Evolutionary conservation across 2,797 vertebrate genomes (phyloP), one percentile per base, ranked within the genome.

Genomic region (Euthynnus affinis): DNA sequence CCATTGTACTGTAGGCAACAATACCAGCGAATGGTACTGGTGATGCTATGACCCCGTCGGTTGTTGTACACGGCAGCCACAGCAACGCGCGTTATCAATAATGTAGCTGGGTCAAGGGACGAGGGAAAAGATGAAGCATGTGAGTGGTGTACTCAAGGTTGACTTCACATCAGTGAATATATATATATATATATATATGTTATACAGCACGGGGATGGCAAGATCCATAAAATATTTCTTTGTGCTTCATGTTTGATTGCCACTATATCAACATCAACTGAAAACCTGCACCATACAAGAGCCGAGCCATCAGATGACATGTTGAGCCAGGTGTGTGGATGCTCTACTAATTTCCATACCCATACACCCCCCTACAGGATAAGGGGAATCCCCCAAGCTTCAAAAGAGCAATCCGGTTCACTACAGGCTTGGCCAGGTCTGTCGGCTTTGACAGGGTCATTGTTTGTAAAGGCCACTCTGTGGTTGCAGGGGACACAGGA

Each of bases 361-460:
- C 61, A 44, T 46, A 23, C 74, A 42, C 67, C 74, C 18, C 18
- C 72, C 12, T 46, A 22, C 67, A 80, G 74, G 68, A 61, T 27
- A 6, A 29, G 74, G 88, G 85, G 81, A 84, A 77, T 80, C 84
- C 90, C 90, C 88, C 25, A 22, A 72, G 70, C 82, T 82, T 90
- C 87, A 89, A 88, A 89, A 17, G 74, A 82, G 56, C 1, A 32
- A 77, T 83, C 72, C 48, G 81, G 72, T 87, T 84, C 71, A 40
- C 65, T 6, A 32, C 78, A 29, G 82, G 34, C 81, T 22, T 22
- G 79, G 78, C 79, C 87, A 70, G 80, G 73, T 83, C 85, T 23
- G 88, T 65, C 65, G 82, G 83, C 91, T 90, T 87, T 90, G 89
- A 91, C 60, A 73, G 85, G 76, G 74, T 77, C 89, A 89, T 76